Evolutionary conservation across 2,797 vertebrate species (phyloP).

Genomic region (Calcarius lapponicus): DNA sequence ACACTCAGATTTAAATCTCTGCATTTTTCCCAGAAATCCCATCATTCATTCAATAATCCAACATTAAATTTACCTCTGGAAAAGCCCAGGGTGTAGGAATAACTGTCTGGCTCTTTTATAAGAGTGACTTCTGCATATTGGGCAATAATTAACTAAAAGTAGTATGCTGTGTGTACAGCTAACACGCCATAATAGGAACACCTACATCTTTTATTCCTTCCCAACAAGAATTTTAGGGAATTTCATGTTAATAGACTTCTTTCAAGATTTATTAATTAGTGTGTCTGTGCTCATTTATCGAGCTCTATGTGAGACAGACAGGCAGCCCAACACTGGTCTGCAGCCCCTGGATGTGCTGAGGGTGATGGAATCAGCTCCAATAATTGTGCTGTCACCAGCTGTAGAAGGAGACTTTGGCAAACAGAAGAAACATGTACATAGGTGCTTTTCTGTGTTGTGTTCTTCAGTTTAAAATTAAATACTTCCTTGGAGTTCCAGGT

Average conservation of each 20-base stretch:
- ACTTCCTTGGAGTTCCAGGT: neutral
- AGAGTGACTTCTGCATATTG: neutral
- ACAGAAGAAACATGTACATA: neutral
- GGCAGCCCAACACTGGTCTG: neutral
- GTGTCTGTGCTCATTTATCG: neutral
- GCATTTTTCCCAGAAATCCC: neutral
- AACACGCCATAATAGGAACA: neutral
- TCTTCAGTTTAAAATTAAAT: neutral
- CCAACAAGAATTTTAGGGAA: neutral
- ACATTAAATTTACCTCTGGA: neutral
- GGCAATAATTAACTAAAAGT: neutral
- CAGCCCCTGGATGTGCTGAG: neutral
- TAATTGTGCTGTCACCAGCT: neutral
- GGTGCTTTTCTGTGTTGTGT: neutral
- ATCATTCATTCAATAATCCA: neutral
- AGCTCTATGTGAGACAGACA: accelerated
- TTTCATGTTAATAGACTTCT: neutral
- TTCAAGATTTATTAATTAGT: neutral
- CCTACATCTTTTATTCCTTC: neutral
- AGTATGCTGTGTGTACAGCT: neutral
- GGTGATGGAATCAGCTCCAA: neutral
- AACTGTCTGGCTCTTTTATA: neutral
- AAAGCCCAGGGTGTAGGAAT: neutral
- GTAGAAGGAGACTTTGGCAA: neutral
- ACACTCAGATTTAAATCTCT: neutral